Conservation (phyloP, 1,140 invertebrate species). For the Cardiocondyla obscurior region DNA sequence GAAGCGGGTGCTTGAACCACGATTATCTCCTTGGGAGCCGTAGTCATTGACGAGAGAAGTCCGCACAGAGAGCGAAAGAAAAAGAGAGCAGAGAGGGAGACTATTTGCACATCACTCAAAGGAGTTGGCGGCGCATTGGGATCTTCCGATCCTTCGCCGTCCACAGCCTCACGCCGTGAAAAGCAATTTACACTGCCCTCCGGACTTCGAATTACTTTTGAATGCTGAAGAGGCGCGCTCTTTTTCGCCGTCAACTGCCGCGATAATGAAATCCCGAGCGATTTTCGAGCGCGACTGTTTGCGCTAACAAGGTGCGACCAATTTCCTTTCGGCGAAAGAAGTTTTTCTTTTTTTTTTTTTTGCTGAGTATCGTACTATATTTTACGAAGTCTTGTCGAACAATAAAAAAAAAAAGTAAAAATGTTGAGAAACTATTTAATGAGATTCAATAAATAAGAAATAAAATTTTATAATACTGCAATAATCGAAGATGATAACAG, state of each 20-base stretch:
- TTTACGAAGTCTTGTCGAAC: neutral
- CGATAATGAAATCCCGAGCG: conserved; percentile 47
- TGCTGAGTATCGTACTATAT: neutral
- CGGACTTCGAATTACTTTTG: conserved; percentile 53
- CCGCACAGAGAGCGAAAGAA: neutral
- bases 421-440: neutral
- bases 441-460: neutral
- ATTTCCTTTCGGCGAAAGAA: conserved; percentile 20
- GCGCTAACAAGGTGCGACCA: conserved; percentile 28
- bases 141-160: conserved; percentile 47
- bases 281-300: conserved; percentile 47
- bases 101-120: conserved; percentile 58
- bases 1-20: conserved; percentile 14
- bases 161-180: conserved; percentile 45
- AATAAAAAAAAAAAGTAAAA: no score
- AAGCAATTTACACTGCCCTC: conserved; percentile 58
- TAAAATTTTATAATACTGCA: neutral
- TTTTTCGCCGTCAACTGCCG: conserved; percentile 45
- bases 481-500: neutral
- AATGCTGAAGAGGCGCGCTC: conserved; percentile 40
- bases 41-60: conserved; percentile 34
- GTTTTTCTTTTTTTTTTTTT: neutral
- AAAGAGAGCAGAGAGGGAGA: conserved; percentile 21
- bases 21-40: conserved; percentile 46
- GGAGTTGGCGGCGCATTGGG: conserved; percentile 42